phyloP scores from a whole-genome alignment of 2,797 vertebrate species.

The Pagetopsis macropterus region DNA sequence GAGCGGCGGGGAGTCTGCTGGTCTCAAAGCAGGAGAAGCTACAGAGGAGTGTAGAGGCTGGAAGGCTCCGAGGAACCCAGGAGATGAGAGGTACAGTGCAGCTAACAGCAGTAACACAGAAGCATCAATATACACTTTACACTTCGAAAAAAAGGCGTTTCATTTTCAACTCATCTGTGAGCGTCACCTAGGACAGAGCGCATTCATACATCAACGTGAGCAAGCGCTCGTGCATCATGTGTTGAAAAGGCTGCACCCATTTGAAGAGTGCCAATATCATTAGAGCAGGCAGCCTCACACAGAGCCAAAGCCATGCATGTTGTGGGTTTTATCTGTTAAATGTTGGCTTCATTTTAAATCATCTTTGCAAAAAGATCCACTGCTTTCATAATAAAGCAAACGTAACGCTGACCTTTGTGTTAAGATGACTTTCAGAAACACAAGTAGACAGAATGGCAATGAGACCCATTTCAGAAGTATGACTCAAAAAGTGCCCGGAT shows the following conservation, averaged over 20 bases:
- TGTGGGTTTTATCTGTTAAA: conserved; percentile 32
- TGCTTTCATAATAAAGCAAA: background rate
- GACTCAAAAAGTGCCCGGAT: background rate
- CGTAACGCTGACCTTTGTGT: conserved; percentile 40
- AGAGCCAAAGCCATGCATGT: conserved; percentile 80
- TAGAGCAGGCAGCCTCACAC: conserved; percentile 75
- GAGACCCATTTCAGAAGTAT: conserved; percentile 61
- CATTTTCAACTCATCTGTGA: conserved; percentile 62
- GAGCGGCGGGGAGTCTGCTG: conserved; percentile 67
- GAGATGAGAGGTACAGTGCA: conserved; percentile 79
- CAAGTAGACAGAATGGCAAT: conserved; percentile 14
- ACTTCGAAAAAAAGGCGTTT: conserved; percentile 56
- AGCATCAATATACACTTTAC: conserved; percentile 62
- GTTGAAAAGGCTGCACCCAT: conserved; percentile 64
- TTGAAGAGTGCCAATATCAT: conserved; percentile 54
- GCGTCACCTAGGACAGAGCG: conserved; percentile 6
- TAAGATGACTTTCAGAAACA: conserved; percentile 47
- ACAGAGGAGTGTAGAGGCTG: conserved; percentile 80
- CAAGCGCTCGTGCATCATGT: background rate
- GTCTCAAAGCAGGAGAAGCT: conserved; percentile 76
- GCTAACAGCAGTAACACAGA: conserved; percentile 69
- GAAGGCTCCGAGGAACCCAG: conserved; percentile 84
- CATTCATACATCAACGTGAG: background rate
- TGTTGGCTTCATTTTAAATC: conserved; percentile 28
- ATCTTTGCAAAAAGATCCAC: conserved; percentile 46